phyloP scores from a whole-genome alignment of 2,113 vertebrate species.

The Megaptera novaeangliae region DNA sequence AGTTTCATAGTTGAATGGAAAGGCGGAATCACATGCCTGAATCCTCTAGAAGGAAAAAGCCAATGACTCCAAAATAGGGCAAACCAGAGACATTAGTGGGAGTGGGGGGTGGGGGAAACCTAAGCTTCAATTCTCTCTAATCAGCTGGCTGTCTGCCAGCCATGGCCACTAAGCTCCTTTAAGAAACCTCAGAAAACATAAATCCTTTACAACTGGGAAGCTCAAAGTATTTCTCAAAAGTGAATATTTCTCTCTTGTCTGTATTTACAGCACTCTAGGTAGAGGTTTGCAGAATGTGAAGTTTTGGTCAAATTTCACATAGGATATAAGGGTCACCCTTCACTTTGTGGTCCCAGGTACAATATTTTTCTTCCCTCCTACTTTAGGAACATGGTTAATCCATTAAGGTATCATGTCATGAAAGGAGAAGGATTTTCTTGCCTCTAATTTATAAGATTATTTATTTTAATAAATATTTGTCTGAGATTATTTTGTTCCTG shows the following conservation, averaged over 20 bases:
- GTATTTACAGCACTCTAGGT: neutral
- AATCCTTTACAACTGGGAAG: neutral
- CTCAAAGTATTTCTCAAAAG: neutral
- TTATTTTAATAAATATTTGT: neutral
- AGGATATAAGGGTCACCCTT: neutral
- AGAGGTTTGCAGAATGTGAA: neutral
- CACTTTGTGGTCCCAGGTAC: neutral
- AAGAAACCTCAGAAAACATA: neutral
- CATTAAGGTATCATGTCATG: neutral
- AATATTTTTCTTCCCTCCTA: neutral
- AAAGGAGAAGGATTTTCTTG: neutral
- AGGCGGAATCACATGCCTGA: neutral
- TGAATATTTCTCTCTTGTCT: neutral
- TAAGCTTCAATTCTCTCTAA: neutral
- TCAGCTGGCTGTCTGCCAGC: neutral
- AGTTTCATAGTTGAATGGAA: slow-evolving; percentile 8
- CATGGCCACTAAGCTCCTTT: neutral
- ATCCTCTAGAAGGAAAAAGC: slow-evolving; percentile 27
- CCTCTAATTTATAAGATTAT: neutral
- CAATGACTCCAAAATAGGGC: neutral
- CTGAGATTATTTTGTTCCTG: neutral
- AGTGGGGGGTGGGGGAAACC: accelerated
- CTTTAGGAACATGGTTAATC: neutral
- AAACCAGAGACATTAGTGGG: neutral
- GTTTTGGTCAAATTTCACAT: neutral